phyloP scores from a whole-genome alignment of 2,888 invertebrate genomes.

The Hemicrepidius hirtus region DNA sequence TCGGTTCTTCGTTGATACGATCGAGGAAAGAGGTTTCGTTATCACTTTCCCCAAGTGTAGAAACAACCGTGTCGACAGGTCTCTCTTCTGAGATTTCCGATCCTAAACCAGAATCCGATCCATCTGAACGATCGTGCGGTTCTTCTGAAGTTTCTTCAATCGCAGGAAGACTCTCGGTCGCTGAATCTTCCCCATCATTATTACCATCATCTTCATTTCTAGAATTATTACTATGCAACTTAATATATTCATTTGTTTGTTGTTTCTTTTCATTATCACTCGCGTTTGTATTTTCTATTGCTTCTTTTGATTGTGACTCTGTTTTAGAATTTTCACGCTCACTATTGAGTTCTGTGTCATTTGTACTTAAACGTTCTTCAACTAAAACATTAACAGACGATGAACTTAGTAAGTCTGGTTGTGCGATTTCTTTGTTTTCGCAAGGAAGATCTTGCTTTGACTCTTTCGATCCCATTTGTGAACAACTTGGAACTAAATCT shows the following conservation, averaged over 20 bases:
- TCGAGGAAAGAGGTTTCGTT: slow-evolving; percentile 75
- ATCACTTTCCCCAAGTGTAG: slow-evolving; percentile 70
- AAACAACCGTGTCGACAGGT: slow-evolving; percentile 59
- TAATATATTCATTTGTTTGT: slow-evolving; percentile 24
- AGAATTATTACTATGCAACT: slow-evolving; percentile 59
- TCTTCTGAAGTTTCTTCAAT: slow-evolving; percentile 76
- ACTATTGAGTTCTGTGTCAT: slow-evolving; percentile 54
- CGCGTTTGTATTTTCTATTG: slow-evolving; percentile 50
- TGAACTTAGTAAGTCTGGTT: slow-evolving; percentile 42
- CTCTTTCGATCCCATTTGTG: slow-evolving; percentile 60
- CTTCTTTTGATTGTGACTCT: slow-evolving; percentile 63
- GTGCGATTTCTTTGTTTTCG: slow-evolving; percentile 41
- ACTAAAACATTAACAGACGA: slow-evolving; percentile 50
- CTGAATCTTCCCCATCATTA: slow-evolving; percentile 78
- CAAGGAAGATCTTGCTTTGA: slow-evolving; percentile 48
- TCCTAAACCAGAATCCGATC: slow-evolving; percentile 89
- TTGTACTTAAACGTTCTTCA: slow-evolving; percentile 55
- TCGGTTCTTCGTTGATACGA: slow-evolving; percentile 62
- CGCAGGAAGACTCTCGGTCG: slow-evolving; percentile 77
- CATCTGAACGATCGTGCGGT: slow-evolving; percentile 83
- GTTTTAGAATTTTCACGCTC: slow-evolving; percentile 63
- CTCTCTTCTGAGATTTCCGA: slow-evolving; percentile 82
- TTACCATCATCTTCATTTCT: slow-evolving; percentile 73
- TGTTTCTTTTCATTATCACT: slow-evolving; percentile 7
- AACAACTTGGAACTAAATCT: slow-evolving; percentile 2